Conservation (phyloP, 2,888 invertebrate species). For the Drosophila emarginata region DNA sequence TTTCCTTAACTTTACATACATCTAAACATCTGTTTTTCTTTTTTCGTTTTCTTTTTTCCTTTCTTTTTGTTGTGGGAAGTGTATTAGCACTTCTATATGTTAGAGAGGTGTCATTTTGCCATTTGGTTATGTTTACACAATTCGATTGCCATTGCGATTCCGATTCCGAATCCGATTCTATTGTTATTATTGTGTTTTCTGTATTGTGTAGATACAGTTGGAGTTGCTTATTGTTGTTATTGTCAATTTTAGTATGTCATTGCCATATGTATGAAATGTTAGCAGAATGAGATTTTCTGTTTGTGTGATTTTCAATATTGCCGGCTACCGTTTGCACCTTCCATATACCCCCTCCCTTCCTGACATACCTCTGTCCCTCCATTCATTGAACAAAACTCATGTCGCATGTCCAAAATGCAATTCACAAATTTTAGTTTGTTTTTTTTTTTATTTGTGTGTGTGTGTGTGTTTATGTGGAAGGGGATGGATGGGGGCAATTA, state of each 20-base stretch:
- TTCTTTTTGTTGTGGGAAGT: neutral
- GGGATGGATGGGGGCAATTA: constrained; percentile 59
- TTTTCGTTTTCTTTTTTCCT: too few species aligned
- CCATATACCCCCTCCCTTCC: neutral
- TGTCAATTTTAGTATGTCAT: constrained; percentile 66
- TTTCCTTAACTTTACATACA: too few species aligned
- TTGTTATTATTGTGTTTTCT: constrained; percentile 53
- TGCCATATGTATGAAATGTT: constrained; percentile 56
- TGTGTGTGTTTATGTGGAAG: neutral
- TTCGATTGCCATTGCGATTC: neutral
- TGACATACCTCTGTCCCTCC: neutral
- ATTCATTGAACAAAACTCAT: neutral
- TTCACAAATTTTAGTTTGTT: constrained; percentile 26
- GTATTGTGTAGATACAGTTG: constrained; percentile 13
- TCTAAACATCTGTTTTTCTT: too few species aligned
- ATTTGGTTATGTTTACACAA: neutral
- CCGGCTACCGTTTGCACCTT: constrained; percentile 9
- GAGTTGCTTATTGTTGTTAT: constrained; percentile 51
- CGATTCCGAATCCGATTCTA: constrained; percentile 30
- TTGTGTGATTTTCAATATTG: constrained; percentile 67
- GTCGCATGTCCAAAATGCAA: constrained; percentile 48
- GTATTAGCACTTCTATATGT: neutral
- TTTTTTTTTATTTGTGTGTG: neutral
- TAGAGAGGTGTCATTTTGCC: neutral
- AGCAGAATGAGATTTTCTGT: constrained; percentile 18